Evolutionary conservation across 2,888 invertebrate species (phyloP), one percentile per base, ranked within the genome.

Genomic region (Eristalis pertinax): DNA sequence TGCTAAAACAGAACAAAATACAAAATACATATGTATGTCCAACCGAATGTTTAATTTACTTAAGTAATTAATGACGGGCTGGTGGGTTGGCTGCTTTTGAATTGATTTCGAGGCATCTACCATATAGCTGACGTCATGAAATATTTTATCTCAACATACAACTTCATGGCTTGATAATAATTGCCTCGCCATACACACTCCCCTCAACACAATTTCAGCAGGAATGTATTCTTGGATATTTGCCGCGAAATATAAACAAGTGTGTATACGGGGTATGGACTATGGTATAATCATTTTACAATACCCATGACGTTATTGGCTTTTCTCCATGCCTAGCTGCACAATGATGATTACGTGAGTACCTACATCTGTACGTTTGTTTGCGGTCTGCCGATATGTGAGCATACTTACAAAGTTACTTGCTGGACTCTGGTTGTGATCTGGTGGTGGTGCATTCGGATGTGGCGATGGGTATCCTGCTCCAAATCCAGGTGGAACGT

Each of bases 401-500:
- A 68, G 58, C 32, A 32, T 86, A 83, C 83, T 86, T 50, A 86
- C 82, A 56, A 86, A 78, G 50, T 78, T 77, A 15, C 80, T 85
- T 11, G 67, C 82, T 19, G 74, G 29, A 60, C 24, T 81, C 0
- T 32, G 79, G 22, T 60, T 50, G 56, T 69, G 60, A n/a, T 81
- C 85, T 13, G 68, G 29, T 24, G 73, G 73, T 58, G 89, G 88
- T 43, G 89, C 89, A 74, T 88, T 89, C 32, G 91, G 91, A 4
- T 90, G 90, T 0, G 90, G 90, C 13, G 67, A 68, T 76, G 91
- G 90, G 38, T 90, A 91, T 13, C 91, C 92, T 70, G 88, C 87
- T 29, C 90, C 90, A 86, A 90, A 90, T 4, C 90, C 91, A 2
- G 91, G 91, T 4, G 92, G 93, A 2, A 90, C 91, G 79, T 92